A percentile compares a stretch with the other conserved stretches of the same genome.
Conservation (phyloP, 2,888 invertebrate genomes). For the Gortyna flavago region DNA sequence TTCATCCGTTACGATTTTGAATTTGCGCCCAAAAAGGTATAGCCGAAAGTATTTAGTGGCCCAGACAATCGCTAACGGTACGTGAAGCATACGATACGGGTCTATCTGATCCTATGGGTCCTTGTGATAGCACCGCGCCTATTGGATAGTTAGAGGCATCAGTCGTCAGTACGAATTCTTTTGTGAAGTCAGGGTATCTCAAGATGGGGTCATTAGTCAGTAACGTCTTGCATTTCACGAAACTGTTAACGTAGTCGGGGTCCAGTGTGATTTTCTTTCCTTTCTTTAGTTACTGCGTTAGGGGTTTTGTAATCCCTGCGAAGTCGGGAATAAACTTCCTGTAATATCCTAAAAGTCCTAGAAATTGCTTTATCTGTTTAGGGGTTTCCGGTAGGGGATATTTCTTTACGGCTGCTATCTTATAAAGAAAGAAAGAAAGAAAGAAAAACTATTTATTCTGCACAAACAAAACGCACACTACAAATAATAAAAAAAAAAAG, state of each 20-base stretch:
- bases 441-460: no score
- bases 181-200: not conserved
- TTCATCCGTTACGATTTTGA: no score
- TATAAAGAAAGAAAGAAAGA: no score
- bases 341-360: not conserved
- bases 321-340: not conserved
- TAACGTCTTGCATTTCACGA: no score
- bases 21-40: no score
- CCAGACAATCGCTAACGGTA: not conserved
- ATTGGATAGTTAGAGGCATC: not conserved
- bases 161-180: not conserved
- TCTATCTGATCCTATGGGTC: not conserved
- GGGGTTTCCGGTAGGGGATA: not conserved
- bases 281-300: not conserved
- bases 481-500: no score
- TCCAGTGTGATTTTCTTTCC: no score
- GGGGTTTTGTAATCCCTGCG: not conserved
- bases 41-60: no score
- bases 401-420: constrained; percentile 11
- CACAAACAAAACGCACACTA: no score
- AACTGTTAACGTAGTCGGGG: no score
- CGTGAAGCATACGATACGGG: not conserved
- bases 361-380: not conserved
- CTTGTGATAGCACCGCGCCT: constrained; percentile 7
- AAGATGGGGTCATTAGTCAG: not conserved